These are phyloP conservation scores for Chunga burmeisteri DNA, from an alignment of 2,113 vertebrate species.

Conservation along the genomic window DNA sequence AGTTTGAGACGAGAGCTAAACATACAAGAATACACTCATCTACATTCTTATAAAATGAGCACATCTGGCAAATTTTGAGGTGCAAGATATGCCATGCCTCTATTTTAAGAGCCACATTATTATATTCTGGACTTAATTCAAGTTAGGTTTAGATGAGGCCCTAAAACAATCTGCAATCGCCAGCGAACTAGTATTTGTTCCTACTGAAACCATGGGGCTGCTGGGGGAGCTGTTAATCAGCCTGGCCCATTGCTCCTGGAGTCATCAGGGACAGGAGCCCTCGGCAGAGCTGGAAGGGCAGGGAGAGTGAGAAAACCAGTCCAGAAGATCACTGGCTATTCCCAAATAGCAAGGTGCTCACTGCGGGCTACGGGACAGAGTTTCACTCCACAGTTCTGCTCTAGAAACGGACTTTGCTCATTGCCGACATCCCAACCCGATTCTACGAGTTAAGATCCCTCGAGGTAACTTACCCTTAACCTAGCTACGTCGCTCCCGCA, in stretches of 20 bases:
- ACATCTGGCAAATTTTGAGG: neutral
- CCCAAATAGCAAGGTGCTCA: neutral
- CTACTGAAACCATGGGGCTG: neutral
- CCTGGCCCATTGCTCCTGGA: neutral
- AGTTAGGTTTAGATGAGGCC: neutral
- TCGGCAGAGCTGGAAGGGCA: neutral
- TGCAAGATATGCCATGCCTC: neutral
- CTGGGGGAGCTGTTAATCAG: neutral
- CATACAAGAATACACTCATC: neutral
- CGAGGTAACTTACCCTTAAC: neutral
- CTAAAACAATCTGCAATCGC: neutral
- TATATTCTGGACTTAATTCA: neutral
- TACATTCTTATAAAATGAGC: neutral
- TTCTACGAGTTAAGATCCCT: neutral
- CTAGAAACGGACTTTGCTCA: neutral
- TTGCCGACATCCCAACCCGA: neutral
- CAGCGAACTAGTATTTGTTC: neutral
- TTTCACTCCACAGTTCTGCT: neutral
- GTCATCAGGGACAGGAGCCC: neutral
- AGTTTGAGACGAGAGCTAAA: neutral
- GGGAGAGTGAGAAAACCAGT: neutral
- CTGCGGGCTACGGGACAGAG: neutral
- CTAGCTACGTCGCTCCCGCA: rapidly evolving
- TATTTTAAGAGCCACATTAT: neutral
- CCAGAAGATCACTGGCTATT: neutral